These are phyloP conservation scores for Propsilocerus akamusi DNA, from an alignment of 1,140 invertebrate species.

Conservation along the genomic window DNA sequence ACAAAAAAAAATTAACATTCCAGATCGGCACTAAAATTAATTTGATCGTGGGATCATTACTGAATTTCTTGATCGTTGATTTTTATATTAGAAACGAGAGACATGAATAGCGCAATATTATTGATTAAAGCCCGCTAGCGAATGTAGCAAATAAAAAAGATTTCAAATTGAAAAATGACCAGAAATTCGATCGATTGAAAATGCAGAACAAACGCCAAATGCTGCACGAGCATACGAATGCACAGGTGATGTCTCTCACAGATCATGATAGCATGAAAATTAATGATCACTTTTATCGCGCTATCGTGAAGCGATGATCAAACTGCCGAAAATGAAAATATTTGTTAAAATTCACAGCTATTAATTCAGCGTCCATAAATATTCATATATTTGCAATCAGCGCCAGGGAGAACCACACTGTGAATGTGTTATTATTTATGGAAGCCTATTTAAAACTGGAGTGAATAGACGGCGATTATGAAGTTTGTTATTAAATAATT, in stretches of 20 bases:
- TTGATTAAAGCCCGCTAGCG: too few species aligned
- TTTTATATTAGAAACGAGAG: too few species aligned
- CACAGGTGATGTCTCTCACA: neutral
- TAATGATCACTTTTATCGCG: neutral
- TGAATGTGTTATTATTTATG: neutral
- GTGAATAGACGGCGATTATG: too few species aligned
- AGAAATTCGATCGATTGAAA: neutral
- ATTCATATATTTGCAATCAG: neutral
- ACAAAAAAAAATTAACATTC: too few species aligned
- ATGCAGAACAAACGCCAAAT: neutral
- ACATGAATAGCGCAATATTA: too few species aligned
- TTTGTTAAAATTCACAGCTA: conserved; percentile 3
- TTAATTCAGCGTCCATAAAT: neutral
- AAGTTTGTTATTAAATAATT: too few species aligned
- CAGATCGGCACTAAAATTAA: too few species aligned
- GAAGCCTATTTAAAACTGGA: too few species aligned
- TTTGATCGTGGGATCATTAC: too few species aligned
- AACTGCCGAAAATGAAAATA: neutral
- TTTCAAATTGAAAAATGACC: neutral
- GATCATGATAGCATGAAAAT: neutral
- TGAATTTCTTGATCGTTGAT: too few species aligned
- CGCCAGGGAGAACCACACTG: neutral
- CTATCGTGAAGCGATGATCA: neutral
- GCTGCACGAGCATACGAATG: neutral
- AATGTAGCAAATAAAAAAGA: too few species aligned